Evolutionary conservation across 2,888 invertebrate genomes (phyloP), one percentile per base, ranked within the genome.

Genomic region (Agapetus fuscipes): DNA sequence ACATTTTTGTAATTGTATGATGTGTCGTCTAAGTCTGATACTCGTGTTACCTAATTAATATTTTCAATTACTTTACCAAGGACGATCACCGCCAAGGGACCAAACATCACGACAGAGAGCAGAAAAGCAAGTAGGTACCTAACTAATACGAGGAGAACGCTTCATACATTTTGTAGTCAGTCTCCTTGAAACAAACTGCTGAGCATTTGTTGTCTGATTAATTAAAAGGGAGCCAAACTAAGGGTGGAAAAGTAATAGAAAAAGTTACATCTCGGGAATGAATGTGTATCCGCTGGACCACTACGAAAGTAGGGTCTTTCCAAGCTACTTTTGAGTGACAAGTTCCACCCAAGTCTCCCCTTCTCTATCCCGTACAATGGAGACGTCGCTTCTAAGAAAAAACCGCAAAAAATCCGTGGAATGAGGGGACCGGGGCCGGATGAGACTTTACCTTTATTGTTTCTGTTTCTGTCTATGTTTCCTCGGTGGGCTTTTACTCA

Each of bases 291-390:
- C 20, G 9, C 20, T 6, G 20, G 20, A 9, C 4, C 5, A 20
- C 5, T 6, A 20, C 4, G 20, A 20, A 9, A 20, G 20, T 6
- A 20, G 20, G 20, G 20, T 6, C 5, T 9, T 20, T 20, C 9
- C 20, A 20, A 9, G 36, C 15, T 31, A 31, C 31, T 31, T 37
- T 36, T 41, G 41, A 41, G 41, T 41, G 41, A 41, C 37, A 37
- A 37, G 32, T 33, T 41, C 37, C 41, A 32, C 20, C 20, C 16
- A 11, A 27, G 28, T 15, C 28, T 27, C 28, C 35, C 17, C 28
- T 10, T 20, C 20, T 4, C 9, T 27, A 14, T 17, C 13, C 25
- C 7, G 35, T n/a, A n/a, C n/a, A n/a, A n/a, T n/a, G n/a, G n/a
- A n/a, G n/a, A n/a, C n/a, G n/a, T n/a, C n/a, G n/a, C n/a, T n/a